Percentiles rank a stretch among this genome's conserved stretches.
Evolutionary conservation across 2,888 invertebrate species (phyloP).

Genomic region (Nasonovia ribisnigri): DNA sequence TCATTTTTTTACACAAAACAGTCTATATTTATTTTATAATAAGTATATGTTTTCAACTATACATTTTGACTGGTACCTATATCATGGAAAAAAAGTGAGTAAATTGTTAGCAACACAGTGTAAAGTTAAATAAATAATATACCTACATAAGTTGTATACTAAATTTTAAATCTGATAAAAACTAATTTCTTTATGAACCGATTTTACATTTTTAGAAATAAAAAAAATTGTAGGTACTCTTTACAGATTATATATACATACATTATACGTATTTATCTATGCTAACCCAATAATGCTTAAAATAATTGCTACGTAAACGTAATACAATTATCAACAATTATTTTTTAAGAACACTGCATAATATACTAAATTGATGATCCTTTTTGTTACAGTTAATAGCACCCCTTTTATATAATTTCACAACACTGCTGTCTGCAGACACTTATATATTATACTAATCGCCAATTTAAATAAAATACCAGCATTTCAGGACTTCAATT

Average conservation of each 20-base stretch:
- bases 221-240: background rate
- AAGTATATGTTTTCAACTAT: background rate
- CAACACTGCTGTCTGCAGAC: background rate
- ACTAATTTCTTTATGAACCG: background rate
- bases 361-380: conserved; percentile 18
- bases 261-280: background rate
- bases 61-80: background rate
- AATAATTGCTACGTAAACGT: background rate
- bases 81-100: background rate
- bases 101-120: background rate
- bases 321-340: background rate
- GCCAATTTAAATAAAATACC: conserved; percentile 62
- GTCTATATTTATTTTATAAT: background rate
- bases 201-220: background rate
- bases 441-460: conserved; percentile 38
- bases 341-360: conserved; percentile 30
- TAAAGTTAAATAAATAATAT: background rate
- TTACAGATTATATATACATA: background rate
- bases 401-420: conserved; percentile 27
- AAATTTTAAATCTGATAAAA: background rate
- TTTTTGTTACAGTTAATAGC: conserved; percentile 39
- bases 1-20: background rate
- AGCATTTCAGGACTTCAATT: conserved; percentile 57
- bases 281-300: background rate
- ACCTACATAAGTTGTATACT: background rate